Percentiles rank a stretch among this genome's conserved stretches.
These are phyloP conservation scores for Egretta garzetta DNA, from an alignment of 2,113 vertebrate species.

Conservation along the genomic window DNA sequence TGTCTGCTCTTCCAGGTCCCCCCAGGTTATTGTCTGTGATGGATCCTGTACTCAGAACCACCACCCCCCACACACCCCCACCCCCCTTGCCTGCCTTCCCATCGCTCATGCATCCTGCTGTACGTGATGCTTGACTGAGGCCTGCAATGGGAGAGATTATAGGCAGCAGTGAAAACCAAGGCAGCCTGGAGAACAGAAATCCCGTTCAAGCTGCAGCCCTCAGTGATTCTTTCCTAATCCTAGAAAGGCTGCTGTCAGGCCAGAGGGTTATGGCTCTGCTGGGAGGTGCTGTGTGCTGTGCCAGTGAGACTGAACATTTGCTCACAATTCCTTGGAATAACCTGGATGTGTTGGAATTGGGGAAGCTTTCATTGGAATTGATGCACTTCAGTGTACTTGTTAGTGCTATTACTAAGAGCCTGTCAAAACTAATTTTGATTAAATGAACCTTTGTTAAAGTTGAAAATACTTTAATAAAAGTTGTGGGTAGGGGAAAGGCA, in stretches of 20 bases:
- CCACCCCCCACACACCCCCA: no score
- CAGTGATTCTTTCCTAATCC: not conserved
- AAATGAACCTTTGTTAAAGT: not conserved
- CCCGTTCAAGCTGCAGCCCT: not conserved
- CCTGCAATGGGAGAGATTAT: no score
- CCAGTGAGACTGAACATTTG: not conserved
- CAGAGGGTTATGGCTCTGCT: not conserved
- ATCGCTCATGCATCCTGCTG: not conserved
- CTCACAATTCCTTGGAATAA: not conserved
- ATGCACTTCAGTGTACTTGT: not conserved
- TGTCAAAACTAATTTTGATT: not conserved
- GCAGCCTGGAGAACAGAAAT: not conserved
- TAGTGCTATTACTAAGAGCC: not conserved
- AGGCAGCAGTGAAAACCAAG: not conserved
- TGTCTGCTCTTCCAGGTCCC: not conserved
- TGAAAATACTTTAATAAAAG: not conserved
- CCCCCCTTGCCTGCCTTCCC: not conserved
- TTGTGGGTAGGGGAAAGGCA: not conserved
- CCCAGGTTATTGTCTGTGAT: not conserved
- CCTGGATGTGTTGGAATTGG: not conserved
- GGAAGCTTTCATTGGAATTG: not conserved
- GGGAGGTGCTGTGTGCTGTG: not conserved
- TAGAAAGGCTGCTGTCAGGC: accelerated
- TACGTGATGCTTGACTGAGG: not conserved
- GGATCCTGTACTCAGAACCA: not conserved